These are phyloP conservation scores for Notospermus geniculatus DNA, from an alignment of 1,140 invertebrate genomes.

Conservation along the genomic window DNA sequence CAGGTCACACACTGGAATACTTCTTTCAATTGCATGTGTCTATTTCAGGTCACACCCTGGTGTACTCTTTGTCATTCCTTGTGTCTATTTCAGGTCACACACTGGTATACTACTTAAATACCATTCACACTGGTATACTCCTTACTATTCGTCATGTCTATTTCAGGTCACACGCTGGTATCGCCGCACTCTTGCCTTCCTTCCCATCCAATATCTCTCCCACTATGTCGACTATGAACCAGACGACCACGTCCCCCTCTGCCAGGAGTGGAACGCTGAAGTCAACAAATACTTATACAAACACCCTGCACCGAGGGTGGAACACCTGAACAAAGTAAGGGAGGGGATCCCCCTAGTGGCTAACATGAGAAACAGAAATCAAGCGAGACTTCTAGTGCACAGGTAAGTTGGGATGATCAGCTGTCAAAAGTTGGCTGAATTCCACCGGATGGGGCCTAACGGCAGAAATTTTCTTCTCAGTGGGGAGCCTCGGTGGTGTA, in stretches of 20 bases:
- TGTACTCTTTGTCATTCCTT: no score
- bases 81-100: no score
- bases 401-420: neutral
- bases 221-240: neutral
- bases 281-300: slow-evolving; percentile 2
- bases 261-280: neutral
- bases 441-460: neutral
- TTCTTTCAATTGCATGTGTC: no score
- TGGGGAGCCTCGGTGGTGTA: no score
- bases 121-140: no score
- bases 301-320: neutral
- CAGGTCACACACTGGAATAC: no score
- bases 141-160: no score
- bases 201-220: neutral
- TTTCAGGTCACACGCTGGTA: slow-evolving; percentile 2
- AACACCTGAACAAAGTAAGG: neutral
- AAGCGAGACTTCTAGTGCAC: slow-evolving; percentile 1
- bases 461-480: neutral
- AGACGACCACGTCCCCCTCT: neutral
- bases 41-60: no score
- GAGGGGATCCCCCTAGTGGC: slow-evolving; percentile 1
- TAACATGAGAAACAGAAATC: slow-evolving; percentile 5
- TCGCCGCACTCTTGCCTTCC: neutral
- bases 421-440: neutral
- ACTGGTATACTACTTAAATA: no score